Percentiles rank a stretch among this genome's conserved stretches.
phyloP scores from a whole-genome alignment of 2,797 vertebrate genomes.

The Neosilurus mollespiculum region DNA sequence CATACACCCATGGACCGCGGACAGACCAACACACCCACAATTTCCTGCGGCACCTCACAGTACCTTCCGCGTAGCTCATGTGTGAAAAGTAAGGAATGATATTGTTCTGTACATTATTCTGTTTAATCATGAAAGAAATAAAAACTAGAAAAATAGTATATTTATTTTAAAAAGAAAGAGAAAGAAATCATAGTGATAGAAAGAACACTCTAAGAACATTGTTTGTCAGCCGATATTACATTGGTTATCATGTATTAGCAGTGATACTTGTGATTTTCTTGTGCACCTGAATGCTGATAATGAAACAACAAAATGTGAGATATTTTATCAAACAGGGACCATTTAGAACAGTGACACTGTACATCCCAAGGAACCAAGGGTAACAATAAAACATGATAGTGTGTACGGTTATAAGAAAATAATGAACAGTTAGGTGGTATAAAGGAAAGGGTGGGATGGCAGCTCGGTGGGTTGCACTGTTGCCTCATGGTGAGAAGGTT shows the following conservation, averaged over 20 bases:
- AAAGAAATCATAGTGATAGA: not conserved
- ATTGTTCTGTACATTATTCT: no score
- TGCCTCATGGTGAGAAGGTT: no score
- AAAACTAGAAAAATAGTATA: no score
- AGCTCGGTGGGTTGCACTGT: no score
- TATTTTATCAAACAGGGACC: not conserved
- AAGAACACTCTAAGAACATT: not conserved
- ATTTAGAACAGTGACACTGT: not conserved
- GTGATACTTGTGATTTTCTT: not conserved
- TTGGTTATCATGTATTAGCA: not conserved
- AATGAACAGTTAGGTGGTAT: not conserved
- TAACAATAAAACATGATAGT: not conserved
- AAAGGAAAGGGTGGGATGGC: not conserved
- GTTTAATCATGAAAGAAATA: no score
- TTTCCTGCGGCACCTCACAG: no score
- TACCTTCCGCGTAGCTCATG: no score
- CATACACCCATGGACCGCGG: no score
- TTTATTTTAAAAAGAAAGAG: not conserved
- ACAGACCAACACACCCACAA: no score
- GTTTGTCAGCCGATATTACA: not conserved
- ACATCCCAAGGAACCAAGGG: not conserved
- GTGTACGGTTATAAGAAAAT: not conserved
- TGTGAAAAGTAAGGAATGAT: no score
- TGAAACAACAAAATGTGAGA: not conserved
- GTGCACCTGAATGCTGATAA: not conserved